Evolutionary conservation across 35 echinoderm and acorn worm genomes (phyloP).

Genomic region (Chiridota heheva): DNA sequence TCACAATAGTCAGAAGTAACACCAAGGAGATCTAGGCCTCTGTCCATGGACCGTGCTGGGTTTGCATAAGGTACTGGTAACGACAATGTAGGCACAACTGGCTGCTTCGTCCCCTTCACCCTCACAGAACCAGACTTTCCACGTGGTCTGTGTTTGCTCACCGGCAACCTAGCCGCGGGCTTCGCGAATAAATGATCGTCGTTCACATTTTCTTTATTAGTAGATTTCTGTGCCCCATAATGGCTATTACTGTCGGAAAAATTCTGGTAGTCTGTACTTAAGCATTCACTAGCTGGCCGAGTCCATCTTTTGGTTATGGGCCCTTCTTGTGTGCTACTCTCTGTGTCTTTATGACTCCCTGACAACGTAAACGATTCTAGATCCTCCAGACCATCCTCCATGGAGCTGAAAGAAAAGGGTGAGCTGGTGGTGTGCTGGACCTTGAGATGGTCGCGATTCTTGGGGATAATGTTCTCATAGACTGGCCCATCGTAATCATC

Average conservation of each 20-base stretch:
- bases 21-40: constrained; percentile 24
- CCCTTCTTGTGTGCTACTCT: not conserved
- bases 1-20: constrained; percentile 30
- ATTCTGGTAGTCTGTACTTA: no score
- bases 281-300: constrained; percentile 17
- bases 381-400: constrained; percentile 89
- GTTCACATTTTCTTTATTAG: constrained; percentile 55
- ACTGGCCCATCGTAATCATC: constrained; percentile 14
- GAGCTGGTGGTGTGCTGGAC: constrained; percentile 77
- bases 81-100: constrained; percentile 90
- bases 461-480: constrained; percentile 18
- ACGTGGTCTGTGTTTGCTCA: constrained; percentile 41
- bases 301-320: not conserved
- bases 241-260: not conserved
- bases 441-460: constrained; percentile 44
- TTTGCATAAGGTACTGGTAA: constrained; percentile 63
- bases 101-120: constrained; percentile 49
- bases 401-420: constrained; percentile 84
- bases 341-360: constrained; percentile 1
- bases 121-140: constrained; percentile 37
- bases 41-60: constrained; percentile 66
- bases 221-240: no score
- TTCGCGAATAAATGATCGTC: constrained; percentile 74
- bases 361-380: constrained; percentile 66
- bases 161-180: constrained; percentile 63